Percentiles rank a stretch among this genome's conserved stretches.
Conservation (phyloP, 1,140 invertebrate genomes). For the Magallana gigas region DNA sequence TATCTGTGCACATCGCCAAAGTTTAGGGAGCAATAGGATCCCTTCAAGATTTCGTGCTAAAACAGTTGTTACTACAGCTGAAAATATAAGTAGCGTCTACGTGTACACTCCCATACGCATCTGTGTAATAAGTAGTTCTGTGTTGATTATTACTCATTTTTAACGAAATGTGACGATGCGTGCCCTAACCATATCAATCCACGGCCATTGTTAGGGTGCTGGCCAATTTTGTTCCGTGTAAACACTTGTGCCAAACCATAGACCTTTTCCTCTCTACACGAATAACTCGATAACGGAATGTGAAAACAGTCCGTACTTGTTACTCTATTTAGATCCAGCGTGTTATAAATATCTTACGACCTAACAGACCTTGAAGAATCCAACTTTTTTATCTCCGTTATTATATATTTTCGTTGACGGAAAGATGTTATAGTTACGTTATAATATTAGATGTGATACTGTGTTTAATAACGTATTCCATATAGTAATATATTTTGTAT, state of each 20-base stretch:
- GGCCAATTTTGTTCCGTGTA: not conserved
- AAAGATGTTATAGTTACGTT: not conserved
- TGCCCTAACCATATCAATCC: not conserved
- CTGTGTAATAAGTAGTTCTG: not conserved
- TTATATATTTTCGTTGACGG: not conserved
- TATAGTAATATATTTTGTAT: conserved; percentile 29
- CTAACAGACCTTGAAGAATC: not conserved
- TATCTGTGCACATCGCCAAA: not conserved
- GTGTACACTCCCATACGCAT: not conserved
- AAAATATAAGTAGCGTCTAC: not conserved
- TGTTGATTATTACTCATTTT: not conserved
- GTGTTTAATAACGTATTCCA: conserved; percentile 6
- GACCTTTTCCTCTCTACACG: not conserved
- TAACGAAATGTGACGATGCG: not conserved
- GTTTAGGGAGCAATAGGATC: not conserved
- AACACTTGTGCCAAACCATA: conserved; percentile 32
- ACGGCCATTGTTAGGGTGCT: not conserved
- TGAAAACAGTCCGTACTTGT: not conserved
- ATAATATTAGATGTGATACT: conserved; percentile 18
- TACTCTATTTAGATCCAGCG: not conserved
- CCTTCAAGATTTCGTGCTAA: not conserved
- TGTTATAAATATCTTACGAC: not conserved
- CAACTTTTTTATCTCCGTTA: not conserved
- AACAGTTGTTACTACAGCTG: not conserved
- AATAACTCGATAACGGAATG: not conserved